These are phyloP conservation scores for Tetramorium alpestre DNA, from an alignment of 1,140 invertebrate genomes.

Conservation along the genomic window DNA sequence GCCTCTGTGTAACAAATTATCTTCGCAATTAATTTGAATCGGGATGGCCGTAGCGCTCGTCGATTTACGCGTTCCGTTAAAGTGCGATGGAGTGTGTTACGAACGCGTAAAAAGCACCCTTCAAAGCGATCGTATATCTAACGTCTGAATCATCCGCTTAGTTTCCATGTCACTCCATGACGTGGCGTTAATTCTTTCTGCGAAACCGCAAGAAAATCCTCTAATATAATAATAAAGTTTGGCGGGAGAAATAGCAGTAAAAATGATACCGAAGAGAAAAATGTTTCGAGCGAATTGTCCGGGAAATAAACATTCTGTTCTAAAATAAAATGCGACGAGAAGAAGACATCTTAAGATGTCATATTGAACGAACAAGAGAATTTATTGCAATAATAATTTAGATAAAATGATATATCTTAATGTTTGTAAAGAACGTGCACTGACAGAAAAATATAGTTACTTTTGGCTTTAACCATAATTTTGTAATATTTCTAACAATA, in stretches of 20 bases:
- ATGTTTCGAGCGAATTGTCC: not conserved
- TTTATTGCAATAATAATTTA: not conserved
- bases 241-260: too few relatives aligned
- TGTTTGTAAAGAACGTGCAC: not conserved
- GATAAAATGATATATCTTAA: not conserved
- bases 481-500: too few relatives aligned
- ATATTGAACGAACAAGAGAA: not conserved
- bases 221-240: not conserved
- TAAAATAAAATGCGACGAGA: conserved; percentile 9
- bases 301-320: not conserved
- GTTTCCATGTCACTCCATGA: not conserved
- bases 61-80: conserved; percentile 22
- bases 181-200: conserved; percentile 23
- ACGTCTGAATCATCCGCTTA: conserved; percentile 8
- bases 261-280: not conserved
- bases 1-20: conserved; percentile 26
- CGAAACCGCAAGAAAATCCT: conserved; percentile 16
- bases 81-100: not conserved
- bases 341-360: not conserved
- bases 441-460: too few relatives aligned
- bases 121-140: not conserved
- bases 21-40: conserved; percentile 27
- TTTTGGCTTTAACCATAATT: too few relatives aligned
- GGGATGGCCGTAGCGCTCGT: not conserved
- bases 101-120: conserved; percentile 9